These are phyloP conservation scores for Fistularia commersonii DNA, from an alignment of 2,797 vertebrate genomes.

Conservation along the genomic window DNA sequence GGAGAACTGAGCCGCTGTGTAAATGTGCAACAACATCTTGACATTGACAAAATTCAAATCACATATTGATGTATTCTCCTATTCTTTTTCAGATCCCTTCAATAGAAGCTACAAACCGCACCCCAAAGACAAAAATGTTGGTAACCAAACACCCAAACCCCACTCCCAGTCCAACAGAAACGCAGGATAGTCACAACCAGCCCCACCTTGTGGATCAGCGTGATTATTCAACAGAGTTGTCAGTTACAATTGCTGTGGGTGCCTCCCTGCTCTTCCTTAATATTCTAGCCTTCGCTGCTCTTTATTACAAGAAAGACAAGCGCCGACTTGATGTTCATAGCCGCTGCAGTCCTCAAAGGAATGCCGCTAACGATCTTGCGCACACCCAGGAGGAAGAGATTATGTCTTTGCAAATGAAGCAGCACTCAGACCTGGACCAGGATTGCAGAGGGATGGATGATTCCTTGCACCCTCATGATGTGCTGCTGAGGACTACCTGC, in stretches of 20 bases:
- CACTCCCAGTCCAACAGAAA: slow-evolving; percentile 92
- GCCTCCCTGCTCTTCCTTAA: slow-evolving; percentile 97
- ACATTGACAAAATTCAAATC: not conserved
- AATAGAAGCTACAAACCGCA: slow-evolving; percentile 90
- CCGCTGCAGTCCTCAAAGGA: slow-evolving; percentile 94
- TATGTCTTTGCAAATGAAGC: slow-evolving; percentile 99
- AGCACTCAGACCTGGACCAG: slow-evolving; percentile 97
- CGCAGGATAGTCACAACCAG: slow-evolving; percentile 90
- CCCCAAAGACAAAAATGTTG: slow-evolving; percentile 86
- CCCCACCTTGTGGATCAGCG: slow-evolving; percentile 96
- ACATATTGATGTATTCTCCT: not conserved
- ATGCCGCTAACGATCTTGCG: slow-evolving; percentile 89
- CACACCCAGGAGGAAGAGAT: slow-evolving; percentile 98
- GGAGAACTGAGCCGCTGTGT: too few relatives aligned
- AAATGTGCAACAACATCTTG: too few relatives aligned
- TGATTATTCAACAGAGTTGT: slow-evolving; percentile 97
- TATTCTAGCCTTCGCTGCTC: slow-evolving; percentile 94
- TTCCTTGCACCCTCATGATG: slow-evolving; percentile 93
- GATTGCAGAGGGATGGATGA: slow-evolving; percentile 81
- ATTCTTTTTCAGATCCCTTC: slow-evolving; percentile 77
- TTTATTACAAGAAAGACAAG: slow-evolving; percentile 99
- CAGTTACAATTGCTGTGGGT: slow-evolving; percentile 96
- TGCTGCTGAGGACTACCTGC: slow-evolving; percentile 97
- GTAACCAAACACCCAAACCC: slow-evolving; percentile 84
- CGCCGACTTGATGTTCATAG: slow-evolving; percentile 92